Conservation (phyloP, 64 coral and sea anemone genomes). For the Stichodactyla helianthus region DNA sequence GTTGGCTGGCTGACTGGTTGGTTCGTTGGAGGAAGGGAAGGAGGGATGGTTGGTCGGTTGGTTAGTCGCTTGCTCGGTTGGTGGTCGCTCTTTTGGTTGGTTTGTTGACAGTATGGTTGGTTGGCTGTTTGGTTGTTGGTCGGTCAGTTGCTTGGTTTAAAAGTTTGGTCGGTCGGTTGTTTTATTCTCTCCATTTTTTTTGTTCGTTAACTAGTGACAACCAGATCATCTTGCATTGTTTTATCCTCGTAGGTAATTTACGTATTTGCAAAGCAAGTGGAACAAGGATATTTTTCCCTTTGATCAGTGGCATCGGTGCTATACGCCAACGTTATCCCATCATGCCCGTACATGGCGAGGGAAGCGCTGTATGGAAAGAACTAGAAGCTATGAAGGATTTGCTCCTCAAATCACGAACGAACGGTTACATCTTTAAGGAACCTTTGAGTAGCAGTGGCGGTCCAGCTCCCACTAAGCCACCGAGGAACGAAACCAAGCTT, state of each 20-base stretch:
- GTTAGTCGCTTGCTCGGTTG: too few relatives aligned
- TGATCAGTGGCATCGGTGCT: slow-evolving; percentile 33
- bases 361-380: slow-evolving; percentile 58
- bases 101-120: not conserved
- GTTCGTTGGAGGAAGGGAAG: too few relatives aligned
- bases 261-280: slow-evolving; percentile 30
- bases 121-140: too few relatives aligned
- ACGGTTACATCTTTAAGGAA: slow-evolving; percentile 33
- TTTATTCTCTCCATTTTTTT: too few relatives aligned
- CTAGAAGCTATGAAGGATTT: slow-evolving; percentile 56
- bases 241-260: not conserved
- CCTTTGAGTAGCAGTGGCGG: not conserved
- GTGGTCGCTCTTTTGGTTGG: not conserved
- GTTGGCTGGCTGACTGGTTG: too few relatives aligned
- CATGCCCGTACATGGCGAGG: slow-evolving; percentile 62
- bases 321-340: slow-evolving; percentile 66
- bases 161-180: too few relatives aligned
- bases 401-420: slow-evolving; percentile 42
- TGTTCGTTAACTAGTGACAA: not conserved
- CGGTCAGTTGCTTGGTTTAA: too few relatives aligned
- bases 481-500: not conserved
- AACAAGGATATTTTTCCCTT: slow-evolving; percentile 47
- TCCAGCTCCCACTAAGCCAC: not conserved
- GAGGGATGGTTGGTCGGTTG: too few relatives aligned
- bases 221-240: not conserved